Evolutionary conservation across 2,797 vertebrate genomes (phyloP), one percentile per base, ranked within the genome.

Genomic region (Telmatherina bonti): DNA sequence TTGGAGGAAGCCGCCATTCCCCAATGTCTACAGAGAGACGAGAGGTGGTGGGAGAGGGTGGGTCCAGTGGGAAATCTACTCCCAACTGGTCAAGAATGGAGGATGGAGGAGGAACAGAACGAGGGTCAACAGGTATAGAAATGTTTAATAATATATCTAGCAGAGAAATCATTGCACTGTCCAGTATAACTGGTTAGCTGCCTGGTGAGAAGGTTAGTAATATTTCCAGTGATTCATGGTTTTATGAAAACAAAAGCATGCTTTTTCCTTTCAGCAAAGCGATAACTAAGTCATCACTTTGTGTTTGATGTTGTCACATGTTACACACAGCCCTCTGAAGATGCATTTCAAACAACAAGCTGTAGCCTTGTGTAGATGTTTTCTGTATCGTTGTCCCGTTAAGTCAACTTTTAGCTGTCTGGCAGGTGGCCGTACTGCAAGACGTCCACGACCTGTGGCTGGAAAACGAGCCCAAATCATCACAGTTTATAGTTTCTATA

Each of bases 61-160:
- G 94, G 2, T 92, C 95, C 73, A 94, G 97, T 2, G 94, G 97
- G 43, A 98, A 98, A 79, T 95, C 96, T 64, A 96, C 96, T 9
- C 94, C 96, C 62, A 96, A 94, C 86, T 98, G 98, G 97, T 96
- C 96, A 7, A 95, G 96, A 72, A 96, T 95, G 74, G 97, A 99
- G 74, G 97, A 98, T 47, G 86, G 89, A 0, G 93, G 91, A 31
- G 85, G 85, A 55, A 43, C 29, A 1, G 93, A 93, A 29, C 72
- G 91, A 68, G 87, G 83, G 5, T 86, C 90, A 33, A 70, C 90
- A 85, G 91, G 90, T 93, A 35, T n/a, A 43, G 11, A 22, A 58
- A 18, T 53, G 58, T 15, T 62, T 16, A 26, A 18, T 31, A 82
- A 53, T 59, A 33, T 2, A 29, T 41, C 5, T 43, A 54, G 4